Percentiles rank a stretch among this genome's conserved stretches.
Evolutionary conservation across 2,797 vertebrate genomes (phyloP).

Genomic region (Acropternis orthonyx): DNA sequence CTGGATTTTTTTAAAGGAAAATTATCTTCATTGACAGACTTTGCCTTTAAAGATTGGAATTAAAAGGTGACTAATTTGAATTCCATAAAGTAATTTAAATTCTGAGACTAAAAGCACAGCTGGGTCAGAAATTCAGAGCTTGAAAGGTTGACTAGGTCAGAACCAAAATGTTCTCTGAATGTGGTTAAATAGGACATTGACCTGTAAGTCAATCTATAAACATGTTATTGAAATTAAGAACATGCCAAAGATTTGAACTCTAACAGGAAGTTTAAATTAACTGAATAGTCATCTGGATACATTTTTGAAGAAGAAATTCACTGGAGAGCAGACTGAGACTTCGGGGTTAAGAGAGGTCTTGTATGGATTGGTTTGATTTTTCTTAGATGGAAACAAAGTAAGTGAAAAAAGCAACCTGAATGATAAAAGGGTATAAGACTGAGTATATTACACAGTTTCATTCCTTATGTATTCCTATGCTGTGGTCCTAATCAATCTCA

Average conservation of each 20-base stretch:
- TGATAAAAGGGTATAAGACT: neutral
- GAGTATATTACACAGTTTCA: neutral
- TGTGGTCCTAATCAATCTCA: constrained; percentile 37
- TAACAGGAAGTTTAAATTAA: constrained; percentile 8
- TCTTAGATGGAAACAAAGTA: constrained; percentile 33
- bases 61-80: neutral
- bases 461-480: neutral
- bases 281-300: neutral
- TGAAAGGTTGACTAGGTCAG: neutral
- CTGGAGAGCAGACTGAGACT: neutral
- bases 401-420: constrained; percentile 24
- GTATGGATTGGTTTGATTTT: constrained; percentile 38
- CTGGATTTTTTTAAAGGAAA: neutral
- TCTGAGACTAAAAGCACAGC: neutral
- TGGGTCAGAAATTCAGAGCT: neutral
- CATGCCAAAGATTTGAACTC: neutral
- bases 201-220: neutral
- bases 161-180: neutral
- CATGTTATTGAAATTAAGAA: neutral
- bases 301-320: constrained; percentile 9
- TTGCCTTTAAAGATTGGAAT: neutral
- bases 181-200: constrained; percentile 2
- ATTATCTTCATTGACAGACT: neutral
- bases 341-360: neutral
- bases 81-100: neutral